A percentile compares a stretch with the other conserved stretches of the same genome.
These are phyloP conservation scores for Vombatus ursinus DNA, from an alignment of 2,113 vertebrate species.

Conservation along the genomic window DNA sequence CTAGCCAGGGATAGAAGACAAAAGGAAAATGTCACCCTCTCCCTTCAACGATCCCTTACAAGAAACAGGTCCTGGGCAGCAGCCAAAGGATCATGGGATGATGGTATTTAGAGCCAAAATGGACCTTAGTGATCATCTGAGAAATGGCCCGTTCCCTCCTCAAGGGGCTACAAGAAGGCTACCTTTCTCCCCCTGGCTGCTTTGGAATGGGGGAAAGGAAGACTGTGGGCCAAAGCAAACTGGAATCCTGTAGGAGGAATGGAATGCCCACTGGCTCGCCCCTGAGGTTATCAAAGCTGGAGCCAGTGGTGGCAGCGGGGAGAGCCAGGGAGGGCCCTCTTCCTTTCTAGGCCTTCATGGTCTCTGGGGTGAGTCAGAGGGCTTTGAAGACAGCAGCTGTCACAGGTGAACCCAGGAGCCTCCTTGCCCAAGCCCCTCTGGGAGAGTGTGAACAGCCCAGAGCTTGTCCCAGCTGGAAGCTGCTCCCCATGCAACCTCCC, in stretches of 20 bases:
- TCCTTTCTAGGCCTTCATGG: not conserved
- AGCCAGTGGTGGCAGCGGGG: not conserved
- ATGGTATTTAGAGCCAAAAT: not conserved
- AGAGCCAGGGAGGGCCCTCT: not conserved
- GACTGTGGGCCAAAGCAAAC: not conserved
- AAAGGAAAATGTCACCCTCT: too few relatives aligned
- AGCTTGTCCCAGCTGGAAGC: slow-evolving; percentile 57
- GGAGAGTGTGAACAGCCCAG: slow-evolving; percentile 57
- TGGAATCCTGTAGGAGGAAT: not conserved
- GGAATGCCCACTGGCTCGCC: not conserved
- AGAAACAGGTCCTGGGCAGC: not conserved
- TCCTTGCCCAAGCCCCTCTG: slow-evolving; percentile 24
- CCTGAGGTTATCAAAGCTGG: not conserved
- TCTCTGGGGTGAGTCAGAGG: slow-evolving; percentile 54
- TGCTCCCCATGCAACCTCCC: not conserved
- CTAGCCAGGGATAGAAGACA: too few relatives aligned
- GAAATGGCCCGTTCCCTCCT: not conserved
- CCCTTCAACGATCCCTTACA: not conserved
- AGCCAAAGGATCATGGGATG: not conserved
- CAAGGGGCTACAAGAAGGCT: too few relatives aligned
- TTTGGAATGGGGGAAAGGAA: not conserved
- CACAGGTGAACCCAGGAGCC: slow-evolving; percentile 44
- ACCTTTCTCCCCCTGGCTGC: not conserved
- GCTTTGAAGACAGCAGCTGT: slow-evolving; percentile 58
- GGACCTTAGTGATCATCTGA: not conserved